phyloP scores from a whole-genome alignment of 2,888 invertebrate genomes.

The Agrochola lychnidis region DNA sequence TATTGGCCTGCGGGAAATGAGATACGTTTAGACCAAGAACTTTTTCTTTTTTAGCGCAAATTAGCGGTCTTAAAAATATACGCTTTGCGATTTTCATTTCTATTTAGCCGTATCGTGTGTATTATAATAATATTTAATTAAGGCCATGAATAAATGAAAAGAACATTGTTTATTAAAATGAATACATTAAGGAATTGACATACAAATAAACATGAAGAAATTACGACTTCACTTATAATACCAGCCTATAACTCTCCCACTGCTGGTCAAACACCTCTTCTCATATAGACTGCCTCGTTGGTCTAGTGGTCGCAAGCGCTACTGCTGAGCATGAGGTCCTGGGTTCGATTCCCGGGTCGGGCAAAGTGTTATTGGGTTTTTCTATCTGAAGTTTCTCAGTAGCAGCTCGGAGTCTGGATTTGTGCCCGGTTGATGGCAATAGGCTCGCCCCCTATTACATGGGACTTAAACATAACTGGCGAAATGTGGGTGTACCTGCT shows the following conservation, averaged over 20 bases:
- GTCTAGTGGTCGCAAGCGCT: too few relatives aligned
- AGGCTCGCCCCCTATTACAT: too few relatives aligned
- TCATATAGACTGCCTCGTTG: too few relatives aligned
- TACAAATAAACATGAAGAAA: not conserved
- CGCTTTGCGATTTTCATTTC: constrained; percentile 3
- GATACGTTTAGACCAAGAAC: constrained; percentile 16
- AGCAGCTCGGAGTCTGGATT: too few relatives aligned
- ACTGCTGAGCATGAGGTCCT: too few relatives aligned
- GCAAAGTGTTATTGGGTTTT: too few relatives aligned
- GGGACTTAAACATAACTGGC: too few relatives aligned
- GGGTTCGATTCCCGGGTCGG: too few relatives aligned
- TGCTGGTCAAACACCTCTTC: not conserved
- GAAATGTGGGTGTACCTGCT: too few relatives aligned
- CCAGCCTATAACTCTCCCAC: not conserved
- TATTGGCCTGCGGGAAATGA: constrained; percentile 39
- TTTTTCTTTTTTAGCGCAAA: constrained; percentile 21
- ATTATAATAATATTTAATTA: not conserved
- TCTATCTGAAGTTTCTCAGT: too few relatives aligned
- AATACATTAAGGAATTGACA: not conserved
- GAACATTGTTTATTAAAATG: not conserved
- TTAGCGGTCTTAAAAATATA: not conserved
- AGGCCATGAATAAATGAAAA: not conserved
- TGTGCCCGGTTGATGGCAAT: too few relatives aligned
- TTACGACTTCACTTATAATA: too few relatives aligned
- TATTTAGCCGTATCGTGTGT: not conserved